Conservation (phyloP, 1,140 invertebrate genomes). For the Lordiphosa clarofinis region DNA sequence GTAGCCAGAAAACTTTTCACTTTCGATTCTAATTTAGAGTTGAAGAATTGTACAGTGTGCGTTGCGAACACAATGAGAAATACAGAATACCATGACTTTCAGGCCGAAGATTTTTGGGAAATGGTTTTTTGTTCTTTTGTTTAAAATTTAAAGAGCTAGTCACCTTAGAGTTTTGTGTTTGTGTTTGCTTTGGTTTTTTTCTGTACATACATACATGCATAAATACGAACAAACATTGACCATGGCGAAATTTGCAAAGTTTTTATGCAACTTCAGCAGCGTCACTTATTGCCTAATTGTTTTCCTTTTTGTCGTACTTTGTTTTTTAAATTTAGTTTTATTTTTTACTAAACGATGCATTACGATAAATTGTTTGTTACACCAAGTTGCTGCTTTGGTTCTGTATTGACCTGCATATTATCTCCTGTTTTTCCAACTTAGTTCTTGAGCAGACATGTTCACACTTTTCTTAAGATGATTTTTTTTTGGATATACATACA, state of each 20-base stretch:
- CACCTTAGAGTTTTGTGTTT: conserved; percentile 11
- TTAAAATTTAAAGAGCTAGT: too few species aligned
- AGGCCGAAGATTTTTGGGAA: conserved; percentile 26
- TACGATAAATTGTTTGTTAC: conserved; percentile 58
- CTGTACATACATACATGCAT: conserved; percentile 13
- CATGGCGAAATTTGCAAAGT: conserved; percentile 43
- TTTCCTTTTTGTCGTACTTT: conserved; percentile 51
- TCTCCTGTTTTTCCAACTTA: background rate
- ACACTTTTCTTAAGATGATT: conserved; percentile 1
- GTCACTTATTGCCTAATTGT: conserved; percentile 37
- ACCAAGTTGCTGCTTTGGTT: conserved; percentile 62
- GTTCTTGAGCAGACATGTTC: too few species aligned
- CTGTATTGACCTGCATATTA: conserved; percentile 22
- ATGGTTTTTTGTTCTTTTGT: too few species aligned
- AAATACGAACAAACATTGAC: conserved; percentile 16
- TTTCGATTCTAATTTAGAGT: too few species aligned
- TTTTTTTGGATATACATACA: conserved; percentile 52
- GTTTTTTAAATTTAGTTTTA: conserved; percentile 23
- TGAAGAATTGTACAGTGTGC: too few species aligned
- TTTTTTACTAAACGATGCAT: conserved; percentile 23
- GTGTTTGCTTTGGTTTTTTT: conserved; percentile 25
- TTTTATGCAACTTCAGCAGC: conserved; percentile 76
- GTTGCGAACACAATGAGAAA: background rate
- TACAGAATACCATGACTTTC: conserved; percentile 43
- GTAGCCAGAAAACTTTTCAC: background rate